Conservation (phyloP, 64 coral and sea anemone species). For the Pachyseris speciosa region DNA sequence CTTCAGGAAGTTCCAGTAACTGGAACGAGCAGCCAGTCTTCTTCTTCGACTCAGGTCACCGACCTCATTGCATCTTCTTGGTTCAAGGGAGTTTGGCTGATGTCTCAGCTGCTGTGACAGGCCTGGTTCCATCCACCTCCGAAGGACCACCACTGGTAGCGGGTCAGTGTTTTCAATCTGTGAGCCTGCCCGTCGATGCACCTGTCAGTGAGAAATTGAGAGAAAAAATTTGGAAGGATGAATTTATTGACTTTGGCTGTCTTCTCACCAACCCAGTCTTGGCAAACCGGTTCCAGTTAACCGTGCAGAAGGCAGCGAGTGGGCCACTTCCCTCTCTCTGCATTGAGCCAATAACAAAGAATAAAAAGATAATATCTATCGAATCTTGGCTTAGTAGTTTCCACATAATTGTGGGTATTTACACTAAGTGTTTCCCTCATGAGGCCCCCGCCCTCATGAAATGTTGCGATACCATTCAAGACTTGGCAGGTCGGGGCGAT, state of each 20-base stretch:
- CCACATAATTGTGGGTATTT: constrained; percentile 28
- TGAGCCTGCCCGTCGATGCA: background rate
- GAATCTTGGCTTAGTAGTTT: constrained; percentile 4
- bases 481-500: background rate
- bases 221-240: constrained; percentile 4
- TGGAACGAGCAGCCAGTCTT: background rate
- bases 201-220: background rate
- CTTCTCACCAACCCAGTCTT: constrained; percentile 7
- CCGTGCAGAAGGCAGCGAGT: constrained; percentile 15
- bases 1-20: constrained; percentile 7
- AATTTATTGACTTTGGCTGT: constrained; percentile 11
- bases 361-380: background rate
- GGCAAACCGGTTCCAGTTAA: background rate
- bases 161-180: constrained; percentile 4
- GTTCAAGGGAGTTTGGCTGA: no score
- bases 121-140: background rate
- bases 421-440: constrained; percentile 3
- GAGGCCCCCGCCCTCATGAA: constrained; percentile 2
- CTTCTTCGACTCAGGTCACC: background rate
- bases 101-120: background rate
- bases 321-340: constrained; percentile 30
- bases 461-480: background rate
- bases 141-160: background rate
- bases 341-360: background rate
- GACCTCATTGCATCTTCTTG: background rate